Evolutionary conservation across 2,888 invertebrate genomes (phyloP).

Genomic region (Eurytoma adleriae): DNA sequence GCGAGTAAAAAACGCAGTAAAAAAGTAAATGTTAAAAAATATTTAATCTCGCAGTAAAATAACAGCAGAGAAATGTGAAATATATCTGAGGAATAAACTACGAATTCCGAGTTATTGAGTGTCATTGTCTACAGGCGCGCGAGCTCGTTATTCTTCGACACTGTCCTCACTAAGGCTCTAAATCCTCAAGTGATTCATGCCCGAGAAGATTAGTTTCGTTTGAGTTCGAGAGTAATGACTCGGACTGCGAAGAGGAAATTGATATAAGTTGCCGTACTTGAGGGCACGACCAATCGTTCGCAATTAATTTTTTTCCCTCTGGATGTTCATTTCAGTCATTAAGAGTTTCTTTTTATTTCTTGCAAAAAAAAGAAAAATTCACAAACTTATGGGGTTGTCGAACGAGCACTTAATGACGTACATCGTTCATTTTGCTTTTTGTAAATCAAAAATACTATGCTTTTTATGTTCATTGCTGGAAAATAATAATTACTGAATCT

Average conservation of each 20-base stretch:
- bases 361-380: neutral
- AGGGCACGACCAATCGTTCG: constrained; percentile 13
- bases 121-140: constrained; percentile 17
- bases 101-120: constrained; percentile 6
- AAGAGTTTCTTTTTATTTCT: neutral
- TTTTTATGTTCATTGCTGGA: too few relatives aligned
- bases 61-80: constrained; percentile 21
- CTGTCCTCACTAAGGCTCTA: constrained; percentile 36
- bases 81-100: neutral
- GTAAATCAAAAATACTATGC: neutral
- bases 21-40: too few relatives aligned
- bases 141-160: constrained; percentile 41
- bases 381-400: neutral
- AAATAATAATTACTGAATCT: too few relatives aligned
- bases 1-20: too few relatives aligned
- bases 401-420: neutral
- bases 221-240: constrained; percentile 47
- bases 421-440: neutral
- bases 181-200: constrained; percentile 44
- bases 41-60: too few relatives aligned
- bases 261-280: constrained; percentile 28
- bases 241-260: constrained; percentile 40
- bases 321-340: neutral
- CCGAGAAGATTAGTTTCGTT: constrained; percentile 39
- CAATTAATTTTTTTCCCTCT: constrained; percentile 34